Percentiles rank a stretch among this genome's conserved stretches.
Evolutionary conservation across 2,797 vertebrate genomes (phyloP).

Genomic region (Pipistrellus pipistrellus): DNA sequence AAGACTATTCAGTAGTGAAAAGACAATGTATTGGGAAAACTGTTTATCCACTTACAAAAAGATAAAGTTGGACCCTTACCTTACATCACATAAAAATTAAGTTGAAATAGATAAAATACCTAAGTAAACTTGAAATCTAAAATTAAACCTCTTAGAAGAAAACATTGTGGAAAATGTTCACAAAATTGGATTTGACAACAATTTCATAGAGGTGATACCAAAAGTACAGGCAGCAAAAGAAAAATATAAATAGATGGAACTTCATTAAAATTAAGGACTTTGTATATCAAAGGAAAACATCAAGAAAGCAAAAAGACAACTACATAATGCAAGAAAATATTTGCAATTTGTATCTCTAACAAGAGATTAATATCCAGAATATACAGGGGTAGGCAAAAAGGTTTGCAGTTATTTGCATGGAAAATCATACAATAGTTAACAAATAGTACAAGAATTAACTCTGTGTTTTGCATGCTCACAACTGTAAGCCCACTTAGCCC

Average conservation of each 20-base stretch:
- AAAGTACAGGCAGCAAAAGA: slow-evolving; percentile 27
- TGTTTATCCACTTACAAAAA: neutral
- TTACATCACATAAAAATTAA: neutral
- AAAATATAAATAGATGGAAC: neutral
- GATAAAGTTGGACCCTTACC: neutral
- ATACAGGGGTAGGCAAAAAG: neutral
- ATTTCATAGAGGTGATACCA: neutral
- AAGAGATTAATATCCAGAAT: neutral
- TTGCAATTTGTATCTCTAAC: neutral
- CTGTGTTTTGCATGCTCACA: neutral
- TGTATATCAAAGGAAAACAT: neutral
- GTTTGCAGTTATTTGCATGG: neutral
- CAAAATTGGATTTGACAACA: neutral
- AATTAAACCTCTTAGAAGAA: slow-evolving; percentile 17
- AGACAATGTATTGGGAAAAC: neutral
- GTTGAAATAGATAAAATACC: neutral
- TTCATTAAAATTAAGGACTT: slow-evolving; percentile 15
- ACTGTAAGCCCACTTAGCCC: neutral
- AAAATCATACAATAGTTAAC: neutral
- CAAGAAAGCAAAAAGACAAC: neutral
- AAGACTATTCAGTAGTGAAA: neutral
- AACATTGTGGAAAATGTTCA: neutral
- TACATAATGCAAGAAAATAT: slow-evolving; percentile 29
- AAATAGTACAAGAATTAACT: neutral
- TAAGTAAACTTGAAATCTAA: slow-evolving; percentile 13